These are phyloP conservation scores for Theretra japonica DNA, from an alignment of 2,888 invertebrate genomes.

Conservation along the genomic window DNA sequence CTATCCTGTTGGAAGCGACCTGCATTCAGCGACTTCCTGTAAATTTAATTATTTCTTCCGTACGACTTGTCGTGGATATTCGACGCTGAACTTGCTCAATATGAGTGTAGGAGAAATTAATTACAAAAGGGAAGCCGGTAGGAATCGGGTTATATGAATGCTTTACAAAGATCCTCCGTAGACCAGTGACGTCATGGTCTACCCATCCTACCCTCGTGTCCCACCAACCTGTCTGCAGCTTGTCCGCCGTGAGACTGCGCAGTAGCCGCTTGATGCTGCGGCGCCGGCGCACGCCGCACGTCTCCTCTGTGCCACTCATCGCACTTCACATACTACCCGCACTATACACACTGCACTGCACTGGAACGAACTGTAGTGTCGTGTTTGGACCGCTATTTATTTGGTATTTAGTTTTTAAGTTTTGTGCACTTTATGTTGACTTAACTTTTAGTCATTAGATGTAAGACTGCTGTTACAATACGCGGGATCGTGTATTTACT, in stretches of 20 bases:
- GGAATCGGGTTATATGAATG: neutral
- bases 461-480: no score
- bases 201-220: no score
- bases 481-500: no score
- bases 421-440: neutral
- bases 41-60: no score
- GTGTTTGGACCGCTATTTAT: constrained; percentile 19
- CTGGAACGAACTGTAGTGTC: neutral
- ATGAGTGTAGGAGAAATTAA: no score
- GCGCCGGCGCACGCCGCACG: constrained; percentile 72
- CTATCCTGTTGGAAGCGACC: no score
- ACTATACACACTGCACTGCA: constrained; percentile 28
- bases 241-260: constrained; percentile 79
- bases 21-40: no score
- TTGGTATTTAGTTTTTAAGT: neutral
- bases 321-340: constrained; percentile 36
- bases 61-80: no score
- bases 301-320: constrained; percentile 70
- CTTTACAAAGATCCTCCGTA: neutral
- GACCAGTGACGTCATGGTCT: no score
- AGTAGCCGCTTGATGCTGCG: constrained; percentile 81
- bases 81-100: no score
- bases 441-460: neutral
- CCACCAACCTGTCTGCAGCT: constrained; percentile 56
- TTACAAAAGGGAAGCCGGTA: no score